These are phyloP conservation scores for Helicoverpa assulta DNA, from an alignment of 2,888 invertebrate genomes.

Conservation along the genomic window DNA sequence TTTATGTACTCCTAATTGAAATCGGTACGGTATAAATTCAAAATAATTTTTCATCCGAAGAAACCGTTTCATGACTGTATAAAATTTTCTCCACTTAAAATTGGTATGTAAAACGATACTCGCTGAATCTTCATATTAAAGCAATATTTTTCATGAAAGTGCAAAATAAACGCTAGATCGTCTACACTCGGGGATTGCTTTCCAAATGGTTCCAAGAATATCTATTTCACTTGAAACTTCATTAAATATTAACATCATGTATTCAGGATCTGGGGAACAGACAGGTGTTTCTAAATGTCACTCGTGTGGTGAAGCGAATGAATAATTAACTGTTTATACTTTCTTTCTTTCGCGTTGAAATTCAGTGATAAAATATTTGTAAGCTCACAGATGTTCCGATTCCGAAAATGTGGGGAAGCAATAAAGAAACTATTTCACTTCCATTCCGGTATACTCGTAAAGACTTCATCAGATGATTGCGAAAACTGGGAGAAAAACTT, in stretches of 20 bases:
- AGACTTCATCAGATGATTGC: conserved; percentile 68
- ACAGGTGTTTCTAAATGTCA: conserved; percentile 59
- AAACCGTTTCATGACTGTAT: neutral
- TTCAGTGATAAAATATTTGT: conserved; percentile 58
- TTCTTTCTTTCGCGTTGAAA: conserved; percentile 45
- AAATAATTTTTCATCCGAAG: too few species aligned
- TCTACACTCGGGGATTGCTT: conserved; percentile 36
- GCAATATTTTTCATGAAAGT: conserved; percentile 15
- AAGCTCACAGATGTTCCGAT: conserved; percentile 66
- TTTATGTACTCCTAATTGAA: too few species aligned
- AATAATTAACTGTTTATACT: conserved; percentile 57
- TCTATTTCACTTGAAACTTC: conserved; percentile 47
- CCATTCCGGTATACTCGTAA: conserved; percentile 62
- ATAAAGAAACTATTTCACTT: conserved; percentile 71
- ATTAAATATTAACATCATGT: conserved; percentile 59
- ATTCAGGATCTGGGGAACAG: conserved; percentile 45
- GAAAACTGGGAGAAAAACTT: conserved; percentile 59
- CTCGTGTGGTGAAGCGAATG: conserved; percentile 47
- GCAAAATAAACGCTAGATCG: conserved; percentile 24
- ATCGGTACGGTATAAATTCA: too few species aligned
- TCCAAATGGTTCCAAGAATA: conserved; percentile 50
- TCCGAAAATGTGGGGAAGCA: conserved; percentile 62
- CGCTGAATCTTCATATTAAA: conserved; percentile 10
- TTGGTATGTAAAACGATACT: conserved; percentile 19
- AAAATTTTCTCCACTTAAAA: conserved; percentile 10